Percentiles rank a stretch among this genome's conserved stretches.
phyloP scores from a whole-genome alignment of 2,888 invertebrate species.

The Tachina grossa region DNA sequence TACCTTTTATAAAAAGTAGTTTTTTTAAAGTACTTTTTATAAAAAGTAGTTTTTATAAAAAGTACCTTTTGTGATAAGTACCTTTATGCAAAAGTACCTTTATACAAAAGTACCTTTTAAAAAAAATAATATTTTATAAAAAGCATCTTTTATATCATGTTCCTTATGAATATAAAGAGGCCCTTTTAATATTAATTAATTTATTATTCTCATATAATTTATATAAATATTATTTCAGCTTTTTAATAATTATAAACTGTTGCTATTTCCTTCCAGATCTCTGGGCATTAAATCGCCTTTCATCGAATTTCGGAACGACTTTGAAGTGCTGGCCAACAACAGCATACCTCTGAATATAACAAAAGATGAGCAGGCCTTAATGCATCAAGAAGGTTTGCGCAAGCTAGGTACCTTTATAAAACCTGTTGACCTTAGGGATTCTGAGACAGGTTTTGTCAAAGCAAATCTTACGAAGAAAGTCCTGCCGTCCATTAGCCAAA shows the following conservation, averaged over 20 bases:
- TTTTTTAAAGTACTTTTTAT: too few relatives aligned
- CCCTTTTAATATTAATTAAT: too few relatives aligned
- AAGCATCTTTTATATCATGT: too few relatives aligned
- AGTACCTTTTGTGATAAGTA: too few relatives aligned
- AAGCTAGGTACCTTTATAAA: conserved; percentile 82
- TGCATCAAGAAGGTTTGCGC: conserved; percentile 82
- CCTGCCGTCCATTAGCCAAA: conserved; percentile 72
- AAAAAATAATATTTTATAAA: too few relatives aligned
- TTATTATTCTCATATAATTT: too few relatives aligned
- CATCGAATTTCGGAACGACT: conserved; percentile 81
- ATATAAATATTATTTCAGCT: too few relatives aligned
- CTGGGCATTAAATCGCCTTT: conserved; percentile 82
- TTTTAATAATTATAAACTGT: neutral
- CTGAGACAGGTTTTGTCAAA: conserved; percentile 81
- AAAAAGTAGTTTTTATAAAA: too few relatives aligned
- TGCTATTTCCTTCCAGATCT: conserved; percentile 75
- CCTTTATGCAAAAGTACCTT: too few relatives aligned
- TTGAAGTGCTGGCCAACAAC: conserved; percentile 81
- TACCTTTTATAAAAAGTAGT: too few relatives aligned
- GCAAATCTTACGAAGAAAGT: conserved; percentile 81
- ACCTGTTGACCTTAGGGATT: conserved; percentile 81
- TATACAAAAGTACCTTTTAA: too few relatives aligned
- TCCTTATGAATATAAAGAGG: too few relatives aligned
- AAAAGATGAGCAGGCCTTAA: conserved; percentile 82
- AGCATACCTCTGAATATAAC: conserved; percentile 82